These are phyloP conservation scores for Eurytemora carolleeae DNA, from an alignment of 1,140 invertebrate species.

Conservation along the genomic window DNA sequence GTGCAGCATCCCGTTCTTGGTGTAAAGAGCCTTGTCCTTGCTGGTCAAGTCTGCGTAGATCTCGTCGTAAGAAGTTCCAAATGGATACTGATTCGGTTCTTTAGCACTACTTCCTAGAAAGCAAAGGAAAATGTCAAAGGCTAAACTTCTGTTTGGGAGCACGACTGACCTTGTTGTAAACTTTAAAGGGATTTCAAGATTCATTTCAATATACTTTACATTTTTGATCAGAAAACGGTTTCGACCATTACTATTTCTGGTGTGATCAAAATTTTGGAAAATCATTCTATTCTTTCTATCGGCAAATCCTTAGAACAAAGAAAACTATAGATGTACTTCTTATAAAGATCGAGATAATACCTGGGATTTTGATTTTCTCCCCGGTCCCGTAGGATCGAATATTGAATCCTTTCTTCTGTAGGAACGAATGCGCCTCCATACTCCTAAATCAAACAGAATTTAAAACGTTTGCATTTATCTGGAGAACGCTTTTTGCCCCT, in stretches of 20 bases:
- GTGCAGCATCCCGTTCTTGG: constrained; percentile 92
- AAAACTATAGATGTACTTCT: too few relatives aligned
- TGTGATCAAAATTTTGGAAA: neutral
- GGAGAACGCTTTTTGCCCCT: too few relatives aligned
- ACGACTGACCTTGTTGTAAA: neutral
- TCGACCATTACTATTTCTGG: neutral
- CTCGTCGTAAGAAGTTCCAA: constrained; percentile 83
- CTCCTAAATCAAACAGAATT: constrained; percentile 31
- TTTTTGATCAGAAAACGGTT: neutral
- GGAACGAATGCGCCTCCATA: constrained; percentile 95
- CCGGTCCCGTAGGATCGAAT: constrained; percentile 95
- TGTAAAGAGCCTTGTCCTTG: constrained; percentile 83
- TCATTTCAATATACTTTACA: neutral
- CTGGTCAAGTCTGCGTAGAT: constrained; percentile 80
- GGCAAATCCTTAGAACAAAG: too few relatives aligned
- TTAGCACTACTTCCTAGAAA: neutral
- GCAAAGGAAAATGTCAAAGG: neutral
- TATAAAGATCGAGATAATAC: too few relatives aligned
- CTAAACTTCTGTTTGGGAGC: neutral
- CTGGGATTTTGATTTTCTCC: constrained; percentile 90
- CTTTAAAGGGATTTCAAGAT: neutral
- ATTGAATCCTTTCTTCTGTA: constrained; percentile 90
- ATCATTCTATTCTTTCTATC: too few relatives aligned
- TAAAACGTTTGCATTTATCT: too few relatives aligned
- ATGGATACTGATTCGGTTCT: constrained; percentile 91